Base-by-base conservation (phyloP, 2,797 vertebrate genomes). In the Xenopus petersii region DNA sequence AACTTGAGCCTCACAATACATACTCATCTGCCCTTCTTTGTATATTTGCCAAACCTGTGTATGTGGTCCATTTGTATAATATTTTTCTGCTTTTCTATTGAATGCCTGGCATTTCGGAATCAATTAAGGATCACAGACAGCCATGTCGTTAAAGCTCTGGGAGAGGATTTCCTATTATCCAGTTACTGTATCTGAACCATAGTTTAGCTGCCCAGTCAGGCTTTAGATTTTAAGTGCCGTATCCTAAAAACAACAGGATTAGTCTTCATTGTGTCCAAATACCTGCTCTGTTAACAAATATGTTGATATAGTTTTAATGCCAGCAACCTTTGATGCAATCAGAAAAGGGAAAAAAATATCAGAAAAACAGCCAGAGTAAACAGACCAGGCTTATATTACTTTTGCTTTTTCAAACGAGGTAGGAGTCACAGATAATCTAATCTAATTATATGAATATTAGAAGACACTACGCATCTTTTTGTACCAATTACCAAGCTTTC, bases 401-500 rank as follows among this genome's bases (percentile, higher is more conserved):
- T 83, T 81, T 81, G 81, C 88, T 86, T 83, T 86, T 87, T 83
- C 87, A 81, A 75, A 86, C 87, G 83, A 93, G 88, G 91, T 80
- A 93, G 86, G 91, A 92, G 87, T 95, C 91, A 92, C 89, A 90
- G 88, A 91, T 94, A 94, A 98, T 95, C 92, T 94, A 94, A 98
- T 95, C 92, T 93, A 93, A 95, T 96, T 96, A 95, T 91, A 90
- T 90, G 90, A 94, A 93, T 93, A 95, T 94, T 93, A 94, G 79
- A 84, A 94, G 88, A 87, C 90, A 92, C 92, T 92, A 92, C 95
- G 92, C 93, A 94, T 94, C 90, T 93, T 96, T 94, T 91, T 93
- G 89, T 89, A 93, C 93, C 95, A 96, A 96, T 97, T 95, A 95
- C 89, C 92, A 94, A 95, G 93, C 92, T 92, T 95, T 91, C 85